phyloP scores from a whole-genome alignment of 2,888 invertebrate genomes.

The Barypeithes pellucidus region DNA sequence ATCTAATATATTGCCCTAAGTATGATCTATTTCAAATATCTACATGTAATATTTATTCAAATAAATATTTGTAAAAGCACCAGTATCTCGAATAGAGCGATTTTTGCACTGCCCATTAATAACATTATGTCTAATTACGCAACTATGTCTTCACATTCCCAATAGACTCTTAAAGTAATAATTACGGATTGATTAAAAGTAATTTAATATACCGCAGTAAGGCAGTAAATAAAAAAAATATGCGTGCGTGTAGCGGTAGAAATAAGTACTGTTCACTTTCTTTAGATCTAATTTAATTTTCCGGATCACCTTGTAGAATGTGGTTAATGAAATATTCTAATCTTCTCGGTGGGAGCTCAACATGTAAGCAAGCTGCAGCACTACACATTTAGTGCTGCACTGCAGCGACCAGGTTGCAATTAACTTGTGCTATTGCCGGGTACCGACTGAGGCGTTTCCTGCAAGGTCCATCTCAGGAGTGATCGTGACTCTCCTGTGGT shows the following conservation, averaged over 20 bases:
- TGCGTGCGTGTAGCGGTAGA: conserved; percentile 18
- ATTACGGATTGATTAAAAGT: conserved; percentile 26
- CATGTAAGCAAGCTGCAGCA: conserved; percentile 48
- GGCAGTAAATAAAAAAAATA: conserved; percentile 2
- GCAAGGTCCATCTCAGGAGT: conserved; percentile 62
- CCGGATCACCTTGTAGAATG: conserved; percentile 44
- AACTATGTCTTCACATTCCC: conserved; percentile 5
- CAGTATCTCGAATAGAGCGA: too few relatives aligned
- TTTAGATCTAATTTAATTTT: conserved; percentile 34
- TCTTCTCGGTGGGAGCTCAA: conserved; percentile 31
- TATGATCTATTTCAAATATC: too few relatives aligned
- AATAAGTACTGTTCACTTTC: conserved; percentile 39
- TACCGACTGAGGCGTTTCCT: conserved; percentile 64
- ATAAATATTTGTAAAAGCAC: too few relatives aligned
- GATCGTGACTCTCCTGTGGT: conserved; percentile 68
- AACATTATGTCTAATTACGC: too few relatives aligned
- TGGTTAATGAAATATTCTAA: conserved; percentile 48
- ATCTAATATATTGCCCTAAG: too few relatives aligned
- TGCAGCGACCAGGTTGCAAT: conserved; percentile 63
- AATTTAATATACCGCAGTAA: conserved; percentile 14
- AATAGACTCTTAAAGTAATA: conserved; percentile 17
- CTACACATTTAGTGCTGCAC: conserved; percentile 48
- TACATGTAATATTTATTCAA: too few relatives aligned
- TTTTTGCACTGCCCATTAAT: too few relatives aligned
- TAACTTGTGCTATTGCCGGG: conserved; percentile 65